These are phyloP conservation scores for Larimichthys crocea DNA, from an alignment of 2,113 vertebrate species.

Conservation along the genomic window DNA sequence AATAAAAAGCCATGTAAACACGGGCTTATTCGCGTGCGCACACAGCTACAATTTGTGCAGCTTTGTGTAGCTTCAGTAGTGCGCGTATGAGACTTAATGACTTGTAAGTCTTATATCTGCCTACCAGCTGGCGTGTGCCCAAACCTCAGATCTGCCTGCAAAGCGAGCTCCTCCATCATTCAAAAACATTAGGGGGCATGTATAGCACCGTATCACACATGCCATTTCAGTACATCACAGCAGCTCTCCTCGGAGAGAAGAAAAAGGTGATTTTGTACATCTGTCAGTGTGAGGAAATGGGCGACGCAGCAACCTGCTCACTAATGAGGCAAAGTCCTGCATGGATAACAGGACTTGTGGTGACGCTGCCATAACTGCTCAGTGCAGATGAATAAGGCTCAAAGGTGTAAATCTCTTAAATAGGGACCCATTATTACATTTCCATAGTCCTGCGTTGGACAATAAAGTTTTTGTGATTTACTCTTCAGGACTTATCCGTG, in stretches of 20 bases:
- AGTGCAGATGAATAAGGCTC: constrained; percentile 26
- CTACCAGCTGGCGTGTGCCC: constrained; percentile 59
- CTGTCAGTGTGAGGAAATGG: constrained; percentile 8
- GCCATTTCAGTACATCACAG: constrained; percentile 32
- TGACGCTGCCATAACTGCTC: constrained; percentile 21
- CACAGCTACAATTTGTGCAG: constrained; percentile 37
- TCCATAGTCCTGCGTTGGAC: background rate
- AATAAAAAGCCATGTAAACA: constrained; percentile 48
- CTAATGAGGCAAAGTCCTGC: constrained; percentile 50
- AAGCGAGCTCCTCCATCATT: constrained; percentile 27
- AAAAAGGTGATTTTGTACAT: constrained; percentile 27
- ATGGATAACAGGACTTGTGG: constrained; percentile 34
- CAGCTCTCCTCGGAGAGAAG: background rate
- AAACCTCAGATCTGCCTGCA: constrained; percentile 58
- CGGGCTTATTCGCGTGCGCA: constrained; percentile 30
- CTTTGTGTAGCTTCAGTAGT: constrained; percentile 43
- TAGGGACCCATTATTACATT: background rate
- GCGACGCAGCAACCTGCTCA: constrained; percentile 28
- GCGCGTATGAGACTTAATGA: constrained; percentile 59
- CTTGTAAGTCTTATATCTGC: constrained; percentile 62
- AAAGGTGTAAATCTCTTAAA: constrained; percentile 9
- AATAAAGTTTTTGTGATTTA: background rate
- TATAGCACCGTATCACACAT: background rate
- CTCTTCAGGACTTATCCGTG: background rate
- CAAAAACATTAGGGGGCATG: constrained; percentile 35